These are phyloP conservation scores for Acleris emargana DNA, from an alignment of 2,888 invertebrate species.

Conservation along the genomic window DNA sequence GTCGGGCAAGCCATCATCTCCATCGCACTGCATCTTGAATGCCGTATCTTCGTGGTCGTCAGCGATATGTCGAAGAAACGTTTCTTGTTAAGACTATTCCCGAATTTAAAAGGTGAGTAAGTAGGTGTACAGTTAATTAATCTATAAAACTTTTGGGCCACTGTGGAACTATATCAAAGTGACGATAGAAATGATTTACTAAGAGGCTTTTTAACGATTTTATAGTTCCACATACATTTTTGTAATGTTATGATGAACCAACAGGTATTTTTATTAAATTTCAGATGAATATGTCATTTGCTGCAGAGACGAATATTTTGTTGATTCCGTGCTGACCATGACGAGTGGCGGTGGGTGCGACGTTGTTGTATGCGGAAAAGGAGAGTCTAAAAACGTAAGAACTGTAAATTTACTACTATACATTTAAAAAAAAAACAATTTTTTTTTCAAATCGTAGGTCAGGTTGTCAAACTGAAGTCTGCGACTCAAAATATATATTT, in stretches of 20 bases:
- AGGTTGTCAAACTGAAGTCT: too few relatives aligned
- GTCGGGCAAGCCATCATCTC: slow-evolving; percentile 64
- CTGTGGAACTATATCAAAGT: too few relatives aligned
- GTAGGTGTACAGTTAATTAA: too few relatives aligned
- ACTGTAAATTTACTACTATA: not conserved
- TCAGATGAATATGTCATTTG: slow-evolving; percentile 60
- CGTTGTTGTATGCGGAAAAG: slow-evolving; percentile 52
- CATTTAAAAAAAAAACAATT: too few relatives aligned
- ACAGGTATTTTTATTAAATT: slow-evolving; percentile 33
- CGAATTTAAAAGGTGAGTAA: slow-evolving; percentile 53
- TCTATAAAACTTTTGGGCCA: too few relatives aligned
- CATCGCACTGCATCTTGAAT: slow-evolving; percentile 54
- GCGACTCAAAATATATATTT: too few relatives aligned
- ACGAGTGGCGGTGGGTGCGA: slow-evolving; percentile 52
- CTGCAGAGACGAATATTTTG: slow-evolving; percentile 55
- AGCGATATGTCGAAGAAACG: slow-evolving; percentile 59
- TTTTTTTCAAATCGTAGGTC: too few relatives aligned
- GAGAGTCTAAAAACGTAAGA: slow-evolving; percentile 58
- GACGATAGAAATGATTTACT: too few relatives aligned
- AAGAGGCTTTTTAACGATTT: too few relatives aligned
- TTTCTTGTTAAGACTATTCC: slow-evolving; percentile 60
- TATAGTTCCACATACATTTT: too few relatives aligned
- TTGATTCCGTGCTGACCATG: slow-evolving; percentile 44
- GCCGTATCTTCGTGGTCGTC: slow-evolving; percentile 63
- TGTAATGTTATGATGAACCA: too few relatives aligned